Evolutionary conservation across 2,113 vertebrate genomes (phyloP).

Genomic region (Thinocorus orbignyianus): DNA sequence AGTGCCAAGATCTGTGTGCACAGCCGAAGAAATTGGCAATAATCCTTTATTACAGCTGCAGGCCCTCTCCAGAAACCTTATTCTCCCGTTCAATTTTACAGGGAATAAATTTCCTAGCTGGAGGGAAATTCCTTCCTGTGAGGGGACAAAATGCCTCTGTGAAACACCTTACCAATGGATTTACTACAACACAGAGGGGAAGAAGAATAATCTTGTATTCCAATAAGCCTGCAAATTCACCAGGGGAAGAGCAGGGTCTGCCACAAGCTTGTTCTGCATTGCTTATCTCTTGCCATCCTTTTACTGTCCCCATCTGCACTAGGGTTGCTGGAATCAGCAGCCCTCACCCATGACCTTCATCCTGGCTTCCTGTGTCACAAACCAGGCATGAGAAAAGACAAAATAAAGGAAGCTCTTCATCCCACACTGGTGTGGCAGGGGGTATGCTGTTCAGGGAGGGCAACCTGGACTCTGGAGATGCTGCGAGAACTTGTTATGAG

Average conservation of each 20-base stretch:
- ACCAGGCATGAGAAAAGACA: neutral
- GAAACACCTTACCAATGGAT: neutral
- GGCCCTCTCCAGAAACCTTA: slow-evolving; percentile 23
- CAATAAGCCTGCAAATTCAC: neutral
- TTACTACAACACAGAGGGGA: neutral
- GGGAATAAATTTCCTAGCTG: slow-evolving; percentile 38
- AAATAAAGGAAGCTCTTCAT: neutral
- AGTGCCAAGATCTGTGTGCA: neutral
- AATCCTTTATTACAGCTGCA: neutral
- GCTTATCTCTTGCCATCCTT: neutral
- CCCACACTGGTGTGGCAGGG: rapidly evolving
- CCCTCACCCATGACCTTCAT: neutral
- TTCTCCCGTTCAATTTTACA: slow-evolving; percentile 43
- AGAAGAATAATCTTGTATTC: neutral
- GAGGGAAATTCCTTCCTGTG: neutral
- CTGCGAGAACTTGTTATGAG: neutral
- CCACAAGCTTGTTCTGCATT: neutral
- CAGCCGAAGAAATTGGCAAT: slow-evolving; percentile 1
- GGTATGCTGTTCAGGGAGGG: neutral
- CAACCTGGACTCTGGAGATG: rapidly evolving
- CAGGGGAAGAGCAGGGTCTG: neutral
- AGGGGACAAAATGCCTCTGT: neutral
- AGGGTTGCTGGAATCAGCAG: neutral
- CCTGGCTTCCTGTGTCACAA: neutral
- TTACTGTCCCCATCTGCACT: neutral